These are phyloP conservation scores for Drosophila serrata DNA, from an alignment of 1,140 invertebrate species.

Conservation along the genomic window DNA sequence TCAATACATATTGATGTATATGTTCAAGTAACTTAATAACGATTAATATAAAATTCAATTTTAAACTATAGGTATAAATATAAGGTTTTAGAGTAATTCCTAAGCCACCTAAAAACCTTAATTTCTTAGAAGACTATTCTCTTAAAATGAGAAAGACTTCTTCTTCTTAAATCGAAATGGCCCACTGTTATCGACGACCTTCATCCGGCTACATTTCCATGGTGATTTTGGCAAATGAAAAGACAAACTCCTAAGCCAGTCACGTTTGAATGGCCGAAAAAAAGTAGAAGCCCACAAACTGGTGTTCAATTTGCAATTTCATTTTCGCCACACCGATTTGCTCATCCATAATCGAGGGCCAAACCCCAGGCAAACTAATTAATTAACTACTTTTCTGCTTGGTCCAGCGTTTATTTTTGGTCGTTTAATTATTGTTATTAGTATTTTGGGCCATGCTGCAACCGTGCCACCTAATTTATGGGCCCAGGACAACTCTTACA, in stretches of 20 bases:
- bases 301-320: slow-evolving; percentile 50
- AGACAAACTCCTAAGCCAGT: slow-evolving; percentile 42
- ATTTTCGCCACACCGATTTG: slow-evolving; percentile 44
- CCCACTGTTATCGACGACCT: slow-evolving; percentile 4
- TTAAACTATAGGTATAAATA: not conserved
- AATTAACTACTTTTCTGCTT: slow-evolving; percentile 68
- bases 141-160: not conserved
- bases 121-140: not conserved
- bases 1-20: too few relatives aligned
- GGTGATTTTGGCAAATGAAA: slow-evolving; percentile 19
- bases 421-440: slow-evolving; percentile 57
- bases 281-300: slow-evolving; percentile 10
- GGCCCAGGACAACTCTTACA: slow-evolving; percentile 15
- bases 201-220: slow-evolving; percentile 29
- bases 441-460: slow-evolving; percentile 26
- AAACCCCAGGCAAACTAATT: slow-evolving; percentile 50
- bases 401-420: slow-evolving; percentile 44
- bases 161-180: slow-evolving; percentile 2
- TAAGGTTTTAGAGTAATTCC: not conserved
- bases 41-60: not conserved
- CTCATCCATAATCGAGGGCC: slow-evolving; percentile 47
- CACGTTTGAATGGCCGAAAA: slow-evolving; percentile 52
- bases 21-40: not conserved
- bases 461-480: slow-evolving; percentile 44
- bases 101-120: too few relatives aligned